Percentiles rank a stretch among this genome's conserved stretches.
Conservation (phyloP, 2,888 invertebrate genomes). For the Micoletzkya japonica region DNA sequence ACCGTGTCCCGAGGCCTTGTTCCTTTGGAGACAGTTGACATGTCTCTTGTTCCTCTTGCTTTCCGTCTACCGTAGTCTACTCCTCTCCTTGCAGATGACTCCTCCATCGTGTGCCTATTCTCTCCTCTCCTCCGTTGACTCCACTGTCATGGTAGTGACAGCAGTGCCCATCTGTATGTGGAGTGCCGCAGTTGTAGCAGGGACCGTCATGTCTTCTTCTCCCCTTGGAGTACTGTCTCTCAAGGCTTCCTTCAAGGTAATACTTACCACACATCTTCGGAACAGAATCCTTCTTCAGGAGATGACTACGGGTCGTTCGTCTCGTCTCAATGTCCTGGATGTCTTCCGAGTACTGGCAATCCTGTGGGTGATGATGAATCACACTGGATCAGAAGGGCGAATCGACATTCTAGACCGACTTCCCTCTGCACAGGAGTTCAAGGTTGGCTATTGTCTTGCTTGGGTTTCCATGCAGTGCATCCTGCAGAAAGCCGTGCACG, state of each 20-base stretch:
- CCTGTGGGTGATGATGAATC: constrained; percentile 61
- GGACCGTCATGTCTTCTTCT: not conserved
- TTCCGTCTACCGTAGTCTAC: too few relatives aligned
- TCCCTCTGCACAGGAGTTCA: constrained; percentile 53
- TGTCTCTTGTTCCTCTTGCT: too few relatives aligned
- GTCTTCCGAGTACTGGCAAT: constrained; percentile 58
- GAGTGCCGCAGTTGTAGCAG: not conserved
- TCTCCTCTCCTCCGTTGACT: not conserved
- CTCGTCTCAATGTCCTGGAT: constrained; percentile 48
- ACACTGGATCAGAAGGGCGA: constrained; percentile 58
- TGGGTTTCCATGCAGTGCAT: not conserved
- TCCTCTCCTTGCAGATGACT: too few relatives aligned
- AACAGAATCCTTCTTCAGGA: constrained; percentile 46
- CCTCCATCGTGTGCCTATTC: too few relatives aligned
- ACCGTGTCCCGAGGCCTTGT: too few relatives aligned
- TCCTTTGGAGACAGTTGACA: too few relatives aligned
- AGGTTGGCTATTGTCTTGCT: constrained; percentile 24
- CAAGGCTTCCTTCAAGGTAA: not conserved
- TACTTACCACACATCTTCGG: too few relatives aligned
- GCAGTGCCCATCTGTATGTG: not conserved
- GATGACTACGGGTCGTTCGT: constrained; percentile 38
- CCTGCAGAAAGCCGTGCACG: constrained; percentile 50
- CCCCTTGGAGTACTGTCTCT: not conserved
- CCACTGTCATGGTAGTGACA: not conserved
- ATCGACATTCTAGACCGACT: constrained; percentile 56